phyloP scores from a whole-genome alignment of 2,797 vertebrate genomes.

The Malacoraja senta region DNA sequence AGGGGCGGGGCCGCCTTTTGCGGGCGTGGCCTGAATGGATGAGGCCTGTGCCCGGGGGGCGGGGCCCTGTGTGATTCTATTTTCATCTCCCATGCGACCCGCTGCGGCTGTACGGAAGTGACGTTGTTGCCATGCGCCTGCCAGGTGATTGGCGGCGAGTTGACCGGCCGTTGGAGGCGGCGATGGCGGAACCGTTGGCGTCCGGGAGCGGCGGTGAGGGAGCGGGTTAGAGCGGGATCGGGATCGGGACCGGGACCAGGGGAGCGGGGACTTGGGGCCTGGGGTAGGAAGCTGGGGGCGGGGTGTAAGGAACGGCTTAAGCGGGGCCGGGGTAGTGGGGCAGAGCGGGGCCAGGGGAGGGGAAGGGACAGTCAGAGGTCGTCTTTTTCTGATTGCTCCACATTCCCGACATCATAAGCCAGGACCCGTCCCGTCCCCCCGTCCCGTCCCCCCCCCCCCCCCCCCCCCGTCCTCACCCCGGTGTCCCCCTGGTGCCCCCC shows the following conservation, averaged over 20 bases:
- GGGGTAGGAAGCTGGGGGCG: constrained; percentile 41
- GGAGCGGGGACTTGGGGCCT: background rate
- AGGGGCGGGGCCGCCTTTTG: too few relatives aligned
- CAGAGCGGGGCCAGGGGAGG: background rate
- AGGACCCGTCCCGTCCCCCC: constrained; percentile 45
- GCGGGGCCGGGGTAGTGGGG: too few relatives aligned
- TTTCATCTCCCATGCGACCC: too few relatives aligned
- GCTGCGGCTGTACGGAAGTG: background rate
- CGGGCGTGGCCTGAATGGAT: too few relatives aligned
- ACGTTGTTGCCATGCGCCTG: background rate
- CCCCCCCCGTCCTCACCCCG: constrained; percentile 39
- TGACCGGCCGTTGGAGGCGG: background rate
- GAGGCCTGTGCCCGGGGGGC: too few relatives aligned
- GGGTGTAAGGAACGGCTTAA: constrained; percentile 26
- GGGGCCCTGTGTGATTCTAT: too few relatives aligned
- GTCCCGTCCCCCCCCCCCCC: too few relatives aligned
- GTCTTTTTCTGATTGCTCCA: too few relatives aligned
- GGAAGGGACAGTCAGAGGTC: background rate
- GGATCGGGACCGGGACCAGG: too few relatives aligned
- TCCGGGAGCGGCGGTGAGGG: background rate
- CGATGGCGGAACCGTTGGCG: too few relatives aligned
- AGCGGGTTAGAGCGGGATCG: background rate
- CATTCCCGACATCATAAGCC: too few relatives aligned
- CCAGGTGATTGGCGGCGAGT: background rate
- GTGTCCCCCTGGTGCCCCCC: too few relatives aligned